phyloP scores from a whole-genome alignment of 2,797 vertebrate species.

The Acestrorhynchus altus region DNA sequence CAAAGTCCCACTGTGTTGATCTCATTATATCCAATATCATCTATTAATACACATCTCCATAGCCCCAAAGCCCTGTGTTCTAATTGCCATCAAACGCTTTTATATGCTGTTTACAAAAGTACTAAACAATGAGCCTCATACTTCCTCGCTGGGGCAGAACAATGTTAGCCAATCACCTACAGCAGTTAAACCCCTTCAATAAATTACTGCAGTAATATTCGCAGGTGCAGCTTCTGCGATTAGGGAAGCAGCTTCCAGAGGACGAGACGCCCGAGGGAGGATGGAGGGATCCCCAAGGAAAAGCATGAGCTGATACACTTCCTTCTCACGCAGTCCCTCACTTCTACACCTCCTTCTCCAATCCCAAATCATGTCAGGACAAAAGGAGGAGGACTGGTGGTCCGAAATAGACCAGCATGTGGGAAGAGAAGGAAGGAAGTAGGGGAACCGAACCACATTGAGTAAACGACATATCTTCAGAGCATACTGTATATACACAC shows the following conservation, averaged over 20 bases:
- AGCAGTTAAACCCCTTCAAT: not conserved
- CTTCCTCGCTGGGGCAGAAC: not conserved
- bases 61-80: not conserved
- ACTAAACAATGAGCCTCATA: not conserved
- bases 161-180: not conserved
- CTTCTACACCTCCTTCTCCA: slow-evolving; percentile 65
- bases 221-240: slow-evolving; percentile 34
- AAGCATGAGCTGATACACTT: slow-evolving; percentile 71
- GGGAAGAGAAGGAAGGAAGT: slow-evolving; percentile 74
- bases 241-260: slow-evolving; percentile 40
- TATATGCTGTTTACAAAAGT: not conserved
- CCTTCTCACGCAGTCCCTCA: slow-evolving; percentile 59
- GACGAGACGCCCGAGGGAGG: slow-evolving; percentile 42
- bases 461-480: slow-evolving; percentile 28
- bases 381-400: slow-evolving; percentile 71
- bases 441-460: slow-evolving; percentile 61
- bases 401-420: slow-evolving; percentile 72
- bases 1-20: no score
- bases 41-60: no score
- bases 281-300: slow-evolving; percentile 69
- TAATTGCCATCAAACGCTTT: not conserved
- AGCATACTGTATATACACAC: not conserved
- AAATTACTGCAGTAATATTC: slow-evolving; percentile 16
- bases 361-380: slow-evolving; percentile 70
- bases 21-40: no score